These are phyloP conservation scores for Elmis aenea DNA, from an alignment of 2,888 invertebrate genomes.

Conservation along the genomic window DNA sequence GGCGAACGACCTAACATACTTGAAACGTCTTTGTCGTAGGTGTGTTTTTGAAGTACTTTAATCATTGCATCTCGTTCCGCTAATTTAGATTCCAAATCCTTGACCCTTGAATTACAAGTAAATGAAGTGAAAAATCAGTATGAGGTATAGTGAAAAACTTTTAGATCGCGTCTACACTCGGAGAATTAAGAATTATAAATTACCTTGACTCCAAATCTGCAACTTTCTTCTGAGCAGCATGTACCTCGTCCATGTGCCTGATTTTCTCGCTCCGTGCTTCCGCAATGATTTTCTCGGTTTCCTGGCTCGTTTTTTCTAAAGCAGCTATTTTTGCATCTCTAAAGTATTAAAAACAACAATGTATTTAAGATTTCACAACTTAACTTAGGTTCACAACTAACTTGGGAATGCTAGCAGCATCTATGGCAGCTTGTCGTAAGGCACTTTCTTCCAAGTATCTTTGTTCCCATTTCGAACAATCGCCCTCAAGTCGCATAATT, in stretches of 20 bases:
- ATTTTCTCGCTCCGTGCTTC: conserved; percentile 83
- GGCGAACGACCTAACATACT: conserved; percentile 49
- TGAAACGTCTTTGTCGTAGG: conserved; percentile 64
- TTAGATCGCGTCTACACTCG: too few species aligned
- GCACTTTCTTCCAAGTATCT: conserved; percentile 78
- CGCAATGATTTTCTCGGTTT: conserved; percentile 78
- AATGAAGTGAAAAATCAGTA: conserved; percentile 3
- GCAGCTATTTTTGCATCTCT: conserved; percentile 84
- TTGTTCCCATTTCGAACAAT: conserved; percentile 83
- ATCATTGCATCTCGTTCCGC: conserved; percentile 90
- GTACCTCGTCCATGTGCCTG: conserved; percentile 83
- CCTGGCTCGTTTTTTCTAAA: conserved; percentile 75
- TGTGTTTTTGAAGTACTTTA: conserved; percentile 77
- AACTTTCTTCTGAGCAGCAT: conserved; percentile 78
- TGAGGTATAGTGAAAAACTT: neutral
- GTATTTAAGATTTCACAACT: neutral
- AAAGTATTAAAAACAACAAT: conserved; percentile 20
- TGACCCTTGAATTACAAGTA: conserved; percentile 58
- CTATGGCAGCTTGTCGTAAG: conserved; percentile 72
- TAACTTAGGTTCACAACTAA: conserved; percentile 37
- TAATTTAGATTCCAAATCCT: conserved; percentile 81
- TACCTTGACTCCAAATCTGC: conserved; percentile 81
- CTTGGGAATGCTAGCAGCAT: conserved; percentile 73
- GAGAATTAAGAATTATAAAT: too few species aligned
- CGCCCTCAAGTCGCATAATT: conserved; percentile 70